A percentile compares a stretch with the other conserved stretches of the same genome.
Conservation (phyloP, 2,113 vertebrate genomes). For the Sander vitreus region DNA sequence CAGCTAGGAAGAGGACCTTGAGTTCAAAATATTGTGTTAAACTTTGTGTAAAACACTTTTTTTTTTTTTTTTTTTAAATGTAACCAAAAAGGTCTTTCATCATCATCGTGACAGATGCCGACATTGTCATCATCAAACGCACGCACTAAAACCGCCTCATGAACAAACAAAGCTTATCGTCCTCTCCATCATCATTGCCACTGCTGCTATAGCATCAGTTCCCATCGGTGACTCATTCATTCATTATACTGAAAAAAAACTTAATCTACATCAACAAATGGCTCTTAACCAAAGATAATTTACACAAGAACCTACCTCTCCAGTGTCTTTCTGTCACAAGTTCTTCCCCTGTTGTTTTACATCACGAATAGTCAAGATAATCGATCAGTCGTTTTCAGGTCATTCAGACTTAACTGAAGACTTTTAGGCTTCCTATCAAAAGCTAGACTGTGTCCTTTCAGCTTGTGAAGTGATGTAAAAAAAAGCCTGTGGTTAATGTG, state of each 20-base stretch:
- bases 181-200: neutral
- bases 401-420: neutral
- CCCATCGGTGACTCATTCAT: slow-evolving; percentile 4
- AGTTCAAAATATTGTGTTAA: no score
- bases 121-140: neutral
- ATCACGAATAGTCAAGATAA: neutral
- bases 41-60: neutral
- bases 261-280: neutral
- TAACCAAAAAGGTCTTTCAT: neutral
- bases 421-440: no score
- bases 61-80: neutral
- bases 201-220: neutral
- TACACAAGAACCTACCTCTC: slow-evolving; percentile 16
- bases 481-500: slow-evolving; percentile 30
- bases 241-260: neutral
- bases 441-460: neutral
- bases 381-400: neutral
- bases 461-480: slow-evolving; percentile 11
- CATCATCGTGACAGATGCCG: no score
- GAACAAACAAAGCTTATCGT: neutral
- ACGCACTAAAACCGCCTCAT: neutral
- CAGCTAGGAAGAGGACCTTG: neutral
- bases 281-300: neutral
- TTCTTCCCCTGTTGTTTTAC: neutral
- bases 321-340: neutral